Percentiles rank a stretch among this genome's conserved stretches.
phyloP scores from a whole-genome alignment of 2,888 invertebrate species.

The Cinara cedri region DNA sequence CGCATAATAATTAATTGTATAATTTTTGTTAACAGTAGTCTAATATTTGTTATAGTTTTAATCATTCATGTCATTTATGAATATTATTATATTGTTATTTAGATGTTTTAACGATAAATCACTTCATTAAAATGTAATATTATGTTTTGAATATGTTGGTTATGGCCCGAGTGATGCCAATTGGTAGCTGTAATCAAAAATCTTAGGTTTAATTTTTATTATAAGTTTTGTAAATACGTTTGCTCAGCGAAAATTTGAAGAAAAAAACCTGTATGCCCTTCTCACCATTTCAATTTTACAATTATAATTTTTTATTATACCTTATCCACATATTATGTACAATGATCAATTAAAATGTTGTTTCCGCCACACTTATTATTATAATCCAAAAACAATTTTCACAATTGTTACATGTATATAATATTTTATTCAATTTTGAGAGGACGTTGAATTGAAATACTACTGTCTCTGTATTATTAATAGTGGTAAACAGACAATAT shows the following conservation, averaged over 20 bases:
- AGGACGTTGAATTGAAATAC: too few species aligned
- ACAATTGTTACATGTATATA: constrained; percentile 2
- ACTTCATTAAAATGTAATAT: not conserved
- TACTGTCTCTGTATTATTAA: too few species aligned
- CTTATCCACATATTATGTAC: not conserved
- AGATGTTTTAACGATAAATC: constrained; percentile 25
- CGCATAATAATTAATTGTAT: not conserved
- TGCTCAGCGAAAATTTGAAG: constrained; percentile 9
- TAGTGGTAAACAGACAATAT: too few species aligned
- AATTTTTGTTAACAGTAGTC: constrained; percentile 43
- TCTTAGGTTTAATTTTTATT: constrained; percentile 14
- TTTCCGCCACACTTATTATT: not conserved
- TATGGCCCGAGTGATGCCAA: constrained; percentile 9
- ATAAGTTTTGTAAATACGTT: constrained; percentile 44
- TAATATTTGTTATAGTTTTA: constrained; percentile 52
- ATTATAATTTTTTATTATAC: too few species aligned
- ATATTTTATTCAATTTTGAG: not conserved
- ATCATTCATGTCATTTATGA: constrained; percentile 13
- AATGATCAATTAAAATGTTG: not conserved
- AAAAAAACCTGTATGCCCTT: not conserved
- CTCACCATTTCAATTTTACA: not conserved
- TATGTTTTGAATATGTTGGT: constrained; percentile 4
- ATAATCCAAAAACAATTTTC: constrained; percentile 18
- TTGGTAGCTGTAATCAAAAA: constrained; percentile 45
- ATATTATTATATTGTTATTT: constrained; percentile 37